Conservation (phyloP, 2,797 vertebrate species). For the Enteromius unitaeniatus region DNA sequence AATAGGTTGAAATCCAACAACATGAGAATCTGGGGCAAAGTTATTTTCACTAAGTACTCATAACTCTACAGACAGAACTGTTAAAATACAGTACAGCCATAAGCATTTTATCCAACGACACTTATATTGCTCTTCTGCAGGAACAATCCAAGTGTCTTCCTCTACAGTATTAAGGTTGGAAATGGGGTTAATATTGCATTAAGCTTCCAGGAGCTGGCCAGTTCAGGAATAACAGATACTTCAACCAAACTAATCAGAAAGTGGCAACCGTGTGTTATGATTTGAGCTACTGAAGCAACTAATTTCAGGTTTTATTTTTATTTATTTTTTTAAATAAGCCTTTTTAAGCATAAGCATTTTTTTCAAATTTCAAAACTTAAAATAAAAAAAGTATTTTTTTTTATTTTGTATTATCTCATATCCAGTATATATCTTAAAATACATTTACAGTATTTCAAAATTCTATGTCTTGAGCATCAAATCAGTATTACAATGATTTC, state of each 20-base stretch:
- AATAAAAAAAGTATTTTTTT: no score
- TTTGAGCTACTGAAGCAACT: background rate
- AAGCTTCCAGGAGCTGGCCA: background rate
- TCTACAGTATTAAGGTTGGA: background rate
- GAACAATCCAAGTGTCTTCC: background rate
- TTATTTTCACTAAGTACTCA: slow-evolving; percentile 1
- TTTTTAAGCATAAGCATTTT: background rate
- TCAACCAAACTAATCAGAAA: background rate
- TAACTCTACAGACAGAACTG: slow-evolving; percentile 24
- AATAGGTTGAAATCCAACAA: slow-evolving; percentile 9
- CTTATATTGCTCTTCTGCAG: slow-evolving; percentile 5
- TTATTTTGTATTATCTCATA: no score
- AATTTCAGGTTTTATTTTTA: background rate
- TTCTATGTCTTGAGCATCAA: background rate
- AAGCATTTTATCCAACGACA: slow-evolving; percentile 6
- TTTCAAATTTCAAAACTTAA: background rate
- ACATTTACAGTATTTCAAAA: background rate
- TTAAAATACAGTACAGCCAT: background rate
- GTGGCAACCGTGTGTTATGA: background rate
- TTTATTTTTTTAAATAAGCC: background rate
- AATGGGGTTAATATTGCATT: background rate
- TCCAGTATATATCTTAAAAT: background rate
- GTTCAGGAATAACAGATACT: background rate
- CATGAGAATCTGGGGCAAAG: slow-evolving; percentile 31
- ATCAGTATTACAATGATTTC: background rate